Conservation (phyloP, 2,113 vertebrate species). For the Engraulis encrasicolus region DNA sequence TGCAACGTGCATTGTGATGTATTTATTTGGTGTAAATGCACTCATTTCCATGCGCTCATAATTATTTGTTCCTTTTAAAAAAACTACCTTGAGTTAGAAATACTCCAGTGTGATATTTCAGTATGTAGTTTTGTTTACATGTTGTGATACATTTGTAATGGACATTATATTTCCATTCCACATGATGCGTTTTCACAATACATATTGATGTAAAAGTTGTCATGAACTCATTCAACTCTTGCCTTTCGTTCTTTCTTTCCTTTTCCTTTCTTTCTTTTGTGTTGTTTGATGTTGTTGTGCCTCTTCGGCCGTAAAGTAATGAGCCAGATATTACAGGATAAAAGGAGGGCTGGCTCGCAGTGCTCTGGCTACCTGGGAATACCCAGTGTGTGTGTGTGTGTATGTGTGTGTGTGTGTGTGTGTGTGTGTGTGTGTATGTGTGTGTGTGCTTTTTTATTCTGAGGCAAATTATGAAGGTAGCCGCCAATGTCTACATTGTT, state of each 20-base stretch:
- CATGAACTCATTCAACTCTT: background rate
- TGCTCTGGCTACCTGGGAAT: slow-evolving; percentile 44
- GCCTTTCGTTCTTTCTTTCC: too few species aligned
- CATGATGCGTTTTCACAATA: background rate
- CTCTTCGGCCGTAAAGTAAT: slow-evolving; percentile 46
- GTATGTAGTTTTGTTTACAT: too few species aligned
- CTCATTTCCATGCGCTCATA: background rate
- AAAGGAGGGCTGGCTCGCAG: slow-evolving; percentile 44
- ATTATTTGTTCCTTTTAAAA: background rate
- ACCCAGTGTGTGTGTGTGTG: slow-evolving; percentile 36
- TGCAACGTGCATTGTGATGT: background rate
- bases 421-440: too few species aligned
- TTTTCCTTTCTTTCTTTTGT: background rate
- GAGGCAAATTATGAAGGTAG: slow-evolving; percentile 66
- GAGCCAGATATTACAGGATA: slow-evolving; percentile 56
- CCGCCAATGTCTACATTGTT: slow-evolving; percentile 65
- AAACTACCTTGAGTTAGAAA: background rate
- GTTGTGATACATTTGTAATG: too few species aligned
- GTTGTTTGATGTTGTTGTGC: background rate
- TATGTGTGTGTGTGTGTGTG: too few species aligned
- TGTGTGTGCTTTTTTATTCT: too few species aligned
- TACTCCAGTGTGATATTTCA: background rate
- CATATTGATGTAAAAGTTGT: background rate
- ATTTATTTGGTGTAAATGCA: background rate
- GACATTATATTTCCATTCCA: background rate